Evolutionary conservation across 2,888 invertebrate genomes (phyloP).

Genomic region (Ctena decussata): DNA sequence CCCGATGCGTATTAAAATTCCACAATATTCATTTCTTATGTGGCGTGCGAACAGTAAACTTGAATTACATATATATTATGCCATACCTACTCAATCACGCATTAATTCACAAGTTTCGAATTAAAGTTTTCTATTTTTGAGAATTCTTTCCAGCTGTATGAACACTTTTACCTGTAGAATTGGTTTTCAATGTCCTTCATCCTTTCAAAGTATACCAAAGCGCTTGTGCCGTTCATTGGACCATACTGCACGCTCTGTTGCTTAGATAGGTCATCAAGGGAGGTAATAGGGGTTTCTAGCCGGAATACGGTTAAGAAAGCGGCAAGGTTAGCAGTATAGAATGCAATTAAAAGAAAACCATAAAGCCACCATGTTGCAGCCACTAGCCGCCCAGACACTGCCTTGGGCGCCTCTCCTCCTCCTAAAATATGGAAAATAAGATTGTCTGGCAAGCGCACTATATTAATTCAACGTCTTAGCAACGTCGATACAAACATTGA

Average conservation of each 20-base stretch:
- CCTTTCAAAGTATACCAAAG: constrained; percentile 97
- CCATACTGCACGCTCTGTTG: constrained; percentile 99
- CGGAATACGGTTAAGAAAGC: constrained; percentile 97
- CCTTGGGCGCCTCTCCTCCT: constrained; percentile 89
- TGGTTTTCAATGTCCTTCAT: constrained; percentile 98
- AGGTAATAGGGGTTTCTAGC: constrained; percentile 96
- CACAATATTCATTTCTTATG: no score
- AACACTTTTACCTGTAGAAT: constrained; percentile 98
- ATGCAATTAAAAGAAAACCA: constrained; percentile 99
- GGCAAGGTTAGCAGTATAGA: constrained; percentile 99
- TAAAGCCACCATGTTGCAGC: constrained; percentile 99
- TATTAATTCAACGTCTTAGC: no score
- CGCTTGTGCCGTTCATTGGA: constrained; percentile 94
- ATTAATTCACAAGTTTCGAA: no score
- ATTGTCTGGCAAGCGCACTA: no score
- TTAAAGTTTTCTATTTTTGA: no score
- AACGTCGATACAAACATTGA: no score
- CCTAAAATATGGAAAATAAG: constrained; percentile 69
- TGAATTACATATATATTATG: no score
- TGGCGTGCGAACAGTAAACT: no score
- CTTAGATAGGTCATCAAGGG: constrained; percentile 96
- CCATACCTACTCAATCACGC: no score
- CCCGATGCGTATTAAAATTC: no score
- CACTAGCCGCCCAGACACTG: constrained; percentile 96
- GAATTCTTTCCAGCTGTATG: no score